Conservation (phyloP, 2,797 vertebrate genomes). For the Heteromormyrus szaboi region DNA sequence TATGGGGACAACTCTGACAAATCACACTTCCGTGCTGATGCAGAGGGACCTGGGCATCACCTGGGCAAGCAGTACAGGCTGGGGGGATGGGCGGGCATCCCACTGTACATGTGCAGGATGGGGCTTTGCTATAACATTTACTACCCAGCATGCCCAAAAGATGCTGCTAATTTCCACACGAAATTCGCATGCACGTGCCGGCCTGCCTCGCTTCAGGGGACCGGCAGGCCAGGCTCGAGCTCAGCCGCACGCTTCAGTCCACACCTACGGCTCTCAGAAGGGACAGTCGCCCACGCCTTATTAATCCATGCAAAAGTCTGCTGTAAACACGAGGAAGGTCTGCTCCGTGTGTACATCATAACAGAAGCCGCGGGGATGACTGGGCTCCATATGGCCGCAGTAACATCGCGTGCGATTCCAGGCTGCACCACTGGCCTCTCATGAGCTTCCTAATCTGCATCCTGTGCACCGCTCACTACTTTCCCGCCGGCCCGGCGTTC, state of each 20-base stretch:
- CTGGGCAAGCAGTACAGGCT: not conserved
- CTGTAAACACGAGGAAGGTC: slow-evolving; percentile 51
- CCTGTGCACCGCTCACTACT: not conserved
- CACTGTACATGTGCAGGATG: not conserved
- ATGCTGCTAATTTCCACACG: not conserved
- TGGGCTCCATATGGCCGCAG: slow-evolving; percentile 65
- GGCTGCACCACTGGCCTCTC: slow-evolving; percentile 19
- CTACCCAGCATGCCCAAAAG: not conserved
- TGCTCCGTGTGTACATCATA: slow-evolving; percentile 56
- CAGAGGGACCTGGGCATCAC: not conserved
- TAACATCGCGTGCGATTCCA: slow-evolving; percentile 53
- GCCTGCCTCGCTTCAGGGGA: too few relatives aligned
- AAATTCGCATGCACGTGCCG: not conserved
- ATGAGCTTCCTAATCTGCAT: not conserved
- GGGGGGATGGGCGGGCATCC: not conserved
- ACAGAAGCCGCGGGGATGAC: slow-evolving; percentile 64
- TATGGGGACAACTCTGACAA: not conserved
- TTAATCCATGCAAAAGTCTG: slow-evolving; percentile 67
- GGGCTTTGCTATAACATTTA: not conserved
- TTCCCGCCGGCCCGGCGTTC: not conserved
- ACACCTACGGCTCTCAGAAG: slow-evolving; percentile 16
- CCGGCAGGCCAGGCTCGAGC: not conserved
- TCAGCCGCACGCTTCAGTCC: not conserved
- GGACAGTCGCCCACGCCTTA: slow-evolving; percentile 59
- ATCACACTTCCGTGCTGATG: not conserved